Evolutionary conservation across 1,140 invertebrate genomes (phyloP).

Genomic region (Apis dorsata): DNA sequence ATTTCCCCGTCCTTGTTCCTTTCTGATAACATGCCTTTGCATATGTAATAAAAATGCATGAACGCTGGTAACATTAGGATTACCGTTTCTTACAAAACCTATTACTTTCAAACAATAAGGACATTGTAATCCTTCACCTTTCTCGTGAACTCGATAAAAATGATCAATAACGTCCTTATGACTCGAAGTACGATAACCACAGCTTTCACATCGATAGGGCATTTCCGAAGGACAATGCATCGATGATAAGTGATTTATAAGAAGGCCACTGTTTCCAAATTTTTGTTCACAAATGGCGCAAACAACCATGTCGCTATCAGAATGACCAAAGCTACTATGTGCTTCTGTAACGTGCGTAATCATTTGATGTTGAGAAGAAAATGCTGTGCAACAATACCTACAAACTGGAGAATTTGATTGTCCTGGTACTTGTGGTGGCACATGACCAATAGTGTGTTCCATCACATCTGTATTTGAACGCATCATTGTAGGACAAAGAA

Average conservation of each 20-base stretch:
- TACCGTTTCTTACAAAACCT: slow-evolving; percentile 70
- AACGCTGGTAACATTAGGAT: slow-evolving; percentile 69
- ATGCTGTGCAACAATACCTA: slow-evolving; percentile 77
- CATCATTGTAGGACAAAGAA: slow-evolving; percentile 81
- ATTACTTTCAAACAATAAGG: slow-evolving; percentile 87
- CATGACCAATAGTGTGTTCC: slow-evolving; percentile 86
- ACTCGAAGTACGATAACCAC: slow-evolving; percentile 87
- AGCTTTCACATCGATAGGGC: slow-evolving; percentile 89
- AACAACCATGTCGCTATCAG: slow-evolving; percentile 79
- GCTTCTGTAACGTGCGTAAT: slow-evolving; percentile 74
- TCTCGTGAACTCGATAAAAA: slow-evolving; percentile 84
- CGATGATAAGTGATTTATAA: slow-evolving; percentile 88
- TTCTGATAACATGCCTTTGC: slow-evolving; percentile 77
- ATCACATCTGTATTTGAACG: slow-evolving; percentile 82
- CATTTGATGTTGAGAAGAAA: slow-evolving; percentile 76
- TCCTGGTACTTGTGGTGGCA: slow-evolving; percentile 76
- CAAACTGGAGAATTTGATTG: slow-evolving; percentile 74
- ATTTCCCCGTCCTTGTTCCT: slow-evolving; percentile 82
- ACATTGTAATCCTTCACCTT: slow-evolving; percentile 84
- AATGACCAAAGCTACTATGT: slow-evolving; percentile 76
- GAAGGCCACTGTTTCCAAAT: slow-evolving; percentile 75
- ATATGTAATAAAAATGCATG: slow-evolving; percentile 76
- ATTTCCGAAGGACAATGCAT: slow-evolving; percentile 88
- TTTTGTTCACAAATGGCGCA: slow-evolving; percentile 87
- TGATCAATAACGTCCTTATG: slow-evolving; percentile 88